phyloP scores from a whole-genome alignment of 2,797 vertebrate genomes.

The Tenualosa thibaudeaui region DNA sequence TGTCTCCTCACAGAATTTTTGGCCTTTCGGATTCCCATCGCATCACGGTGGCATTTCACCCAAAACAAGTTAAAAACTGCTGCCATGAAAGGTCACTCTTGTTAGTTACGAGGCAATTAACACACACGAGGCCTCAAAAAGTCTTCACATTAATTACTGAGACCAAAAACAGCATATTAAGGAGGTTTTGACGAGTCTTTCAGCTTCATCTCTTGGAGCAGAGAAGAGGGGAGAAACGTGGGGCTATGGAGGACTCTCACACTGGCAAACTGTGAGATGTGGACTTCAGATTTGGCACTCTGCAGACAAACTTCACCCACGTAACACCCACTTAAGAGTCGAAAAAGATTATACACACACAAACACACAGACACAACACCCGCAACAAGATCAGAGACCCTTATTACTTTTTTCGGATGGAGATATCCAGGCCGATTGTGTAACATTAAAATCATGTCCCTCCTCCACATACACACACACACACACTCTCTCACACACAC shows the following conservation, averaged over 20 bases:
- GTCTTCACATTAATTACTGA: neutral
- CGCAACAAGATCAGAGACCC: conserved; percentile 30
- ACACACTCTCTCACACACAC: neutral
- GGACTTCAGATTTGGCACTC: neutral
- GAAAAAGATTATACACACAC: neutral
- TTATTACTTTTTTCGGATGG: conserved; percentile 38
- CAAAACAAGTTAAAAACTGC: neutral
- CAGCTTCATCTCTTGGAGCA: neutral
- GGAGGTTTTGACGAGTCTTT: neutral
- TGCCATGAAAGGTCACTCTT: neutral
- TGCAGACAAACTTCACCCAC: neutral
- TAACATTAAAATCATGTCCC: conserved; percentile 34
- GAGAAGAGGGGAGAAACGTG: neutral
- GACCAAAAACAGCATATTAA: neutral
- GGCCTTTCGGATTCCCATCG: neutral
- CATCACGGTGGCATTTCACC: neutral
- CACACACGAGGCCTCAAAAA: neutral
- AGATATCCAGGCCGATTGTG: conserved; percentile 42
- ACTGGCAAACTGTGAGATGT: neutral
- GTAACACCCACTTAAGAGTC: conserved; percentile 32
- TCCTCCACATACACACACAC: neutral
- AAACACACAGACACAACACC: neutral
- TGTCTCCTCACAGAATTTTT: neutral
- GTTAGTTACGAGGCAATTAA: neutral
- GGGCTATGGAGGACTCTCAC: neutral